Evolutionary conservation across 1,140 invertebrate genomes (phyloP).

Genomic region (Listronotus bonariensis): DNA sequence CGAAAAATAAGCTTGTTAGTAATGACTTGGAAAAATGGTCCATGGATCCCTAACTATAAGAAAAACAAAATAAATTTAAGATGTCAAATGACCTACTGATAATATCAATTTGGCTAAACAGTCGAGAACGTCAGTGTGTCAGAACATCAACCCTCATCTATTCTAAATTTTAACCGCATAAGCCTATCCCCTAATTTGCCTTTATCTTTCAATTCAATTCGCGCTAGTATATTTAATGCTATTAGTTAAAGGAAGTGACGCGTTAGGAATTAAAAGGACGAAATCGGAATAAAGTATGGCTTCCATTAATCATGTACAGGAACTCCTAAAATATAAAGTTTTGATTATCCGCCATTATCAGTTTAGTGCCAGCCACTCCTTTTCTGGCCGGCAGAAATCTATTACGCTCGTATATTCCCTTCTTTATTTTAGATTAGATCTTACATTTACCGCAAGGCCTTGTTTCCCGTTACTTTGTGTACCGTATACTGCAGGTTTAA

Average conservation of each 20-base stretch:
- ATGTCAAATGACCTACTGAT: conserved; percentile 17
- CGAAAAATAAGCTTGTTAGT: too few species aligned
- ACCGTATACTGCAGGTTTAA: conserved; percentile 27
- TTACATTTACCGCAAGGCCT: conserved; percentile 21
- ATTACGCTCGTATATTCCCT: conserved; percentile 33
- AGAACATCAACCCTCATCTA: conserved; percentile 32
- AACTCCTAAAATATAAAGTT: conserved; percentile 40
- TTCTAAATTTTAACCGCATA: conserved; percentile 27
- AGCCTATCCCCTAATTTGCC: conserved; percentile 31
- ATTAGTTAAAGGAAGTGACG: conserved; percentile 38
- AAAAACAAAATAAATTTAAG: too few species aligned
- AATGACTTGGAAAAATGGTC: too few species aligned
- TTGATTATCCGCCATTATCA: conserved; percentile 40
- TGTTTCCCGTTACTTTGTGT: conserved; percentile 11
- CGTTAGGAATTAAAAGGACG: conserved; percentile 37
- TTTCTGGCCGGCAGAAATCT: conserved; percentile 31
- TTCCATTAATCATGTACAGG: conserved; percentile 37
- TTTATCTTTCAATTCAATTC: conserved; percentile 36
- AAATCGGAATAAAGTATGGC: conserved; percentile 36
- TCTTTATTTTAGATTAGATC: conserved; percentile 38
- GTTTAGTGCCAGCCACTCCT: conserved; percentile 38
- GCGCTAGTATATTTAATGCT: conserved; percentile 29
- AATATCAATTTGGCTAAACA: conserved; percentile 15
- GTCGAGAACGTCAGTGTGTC: conserved; percentile 7
- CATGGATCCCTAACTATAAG: too few species aligned